These are phyloP conservation scores for Aselliscus stoliczkanus DNA, from an alignment of 2,797 vertebrate genomes.

Conservation along the genomic window DNA sequence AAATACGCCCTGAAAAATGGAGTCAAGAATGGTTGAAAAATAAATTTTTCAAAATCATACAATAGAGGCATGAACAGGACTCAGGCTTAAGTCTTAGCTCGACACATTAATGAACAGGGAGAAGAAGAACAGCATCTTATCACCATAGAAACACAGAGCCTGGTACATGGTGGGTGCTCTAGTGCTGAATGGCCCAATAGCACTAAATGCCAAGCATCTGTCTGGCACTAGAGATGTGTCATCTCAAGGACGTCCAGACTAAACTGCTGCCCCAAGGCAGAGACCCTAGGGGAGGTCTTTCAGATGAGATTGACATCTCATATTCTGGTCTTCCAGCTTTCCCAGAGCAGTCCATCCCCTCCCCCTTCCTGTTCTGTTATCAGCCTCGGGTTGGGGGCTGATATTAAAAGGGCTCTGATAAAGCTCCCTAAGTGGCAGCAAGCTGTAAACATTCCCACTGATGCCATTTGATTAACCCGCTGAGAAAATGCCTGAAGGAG, in stretches of 20 bases:
- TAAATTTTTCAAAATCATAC: neutral
- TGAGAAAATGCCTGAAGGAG: slow-evolving; percentile 78
- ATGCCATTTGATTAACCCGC: slow-evolving; percentile 82
- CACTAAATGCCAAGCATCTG: neutral
- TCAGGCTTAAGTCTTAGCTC: neutral
- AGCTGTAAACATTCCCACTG: slow-evolving; percentile 87
- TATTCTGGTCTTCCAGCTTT: slow-evolving; percentile 33
- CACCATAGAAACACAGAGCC: neutral
- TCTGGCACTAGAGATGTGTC: neutral
- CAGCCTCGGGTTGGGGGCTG: slow-evolving; percentile 64
- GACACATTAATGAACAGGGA: neutral
- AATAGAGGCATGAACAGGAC: neutral
- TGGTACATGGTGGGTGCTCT: rapidly evolving
- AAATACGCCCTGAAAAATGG: neutral
- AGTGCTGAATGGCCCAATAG: neutral
- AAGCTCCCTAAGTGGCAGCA: slow-evolving; percentile 82
- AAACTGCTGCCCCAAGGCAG: neutral
- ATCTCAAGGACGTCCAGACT: neutral
- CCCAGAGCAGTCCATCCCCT: neutral
- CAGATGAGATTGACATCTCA: slow-evolving; percentile 44
- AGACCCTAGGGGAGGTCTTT: neutral
- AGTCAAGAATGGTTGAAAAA: neutral
- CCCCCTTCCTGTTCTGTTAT: slow-evolving; percentile 64
- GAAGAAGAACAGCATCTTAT: neutral
- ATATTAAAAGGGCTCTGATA: slow-evolving; percentile 79